These are phyloP conservation scores for Limnodromus scolopaceus DNA, from an alignment of 2,797 vertebrate species.

Conservation along the genomic window DNA sequence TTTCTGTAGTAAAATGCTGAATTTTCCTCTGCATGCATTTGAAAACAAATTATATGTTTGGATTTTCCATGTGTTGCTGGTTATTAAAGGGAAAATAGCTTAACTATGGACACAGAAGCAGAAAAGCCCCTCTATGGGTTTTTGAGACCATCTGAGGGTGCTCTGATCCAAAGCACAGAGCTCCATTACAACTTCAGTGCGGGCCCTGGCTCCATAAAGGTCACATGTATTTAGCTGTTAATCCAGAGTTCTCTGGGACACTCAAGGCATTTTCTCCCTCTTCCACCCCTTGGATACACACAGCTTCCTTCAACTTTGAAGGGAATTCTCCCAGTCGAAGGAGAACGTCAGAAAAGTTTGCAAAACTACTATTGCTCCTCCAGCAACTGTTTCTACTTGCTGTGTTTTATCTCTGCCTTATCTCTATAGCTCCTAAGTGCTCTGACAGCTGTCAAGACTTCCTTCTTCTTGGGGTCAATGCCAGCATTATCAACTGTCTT, in stretches of 20 bases:
- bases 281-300: background rate
- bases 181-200: background rate
- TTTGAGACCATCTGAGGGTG: background rate
- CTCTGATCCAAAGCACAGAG: background rate
- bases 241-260: background rate
- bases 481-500: background rate
- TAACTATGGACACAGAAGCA: background rate
- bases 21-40: background rate
- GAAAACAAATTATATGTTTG: background rate
- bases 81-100: background rate
- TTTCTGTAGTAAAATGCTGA: background rate
- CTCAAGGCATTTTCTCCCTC: background rate
- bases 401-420: background rate
- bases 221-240: background rate
- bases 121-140: background rate
- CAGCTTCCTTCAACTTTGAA: background rate
- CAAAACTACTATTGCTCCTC: background rate
- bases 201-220: accelerated
- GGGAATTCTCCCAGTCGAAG: background rate
- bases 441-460: background rate
- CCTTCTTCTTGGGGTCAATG: background rate
- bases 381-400: background rate
- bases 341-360: background rate
- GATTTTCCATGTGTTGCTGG: background rate
- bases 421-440: background rate